Evolutionary conservation across 35 echinoderm and acorn worm genomes (phyloP).

Genomic region (Nesometra sesokonis): DNA sequence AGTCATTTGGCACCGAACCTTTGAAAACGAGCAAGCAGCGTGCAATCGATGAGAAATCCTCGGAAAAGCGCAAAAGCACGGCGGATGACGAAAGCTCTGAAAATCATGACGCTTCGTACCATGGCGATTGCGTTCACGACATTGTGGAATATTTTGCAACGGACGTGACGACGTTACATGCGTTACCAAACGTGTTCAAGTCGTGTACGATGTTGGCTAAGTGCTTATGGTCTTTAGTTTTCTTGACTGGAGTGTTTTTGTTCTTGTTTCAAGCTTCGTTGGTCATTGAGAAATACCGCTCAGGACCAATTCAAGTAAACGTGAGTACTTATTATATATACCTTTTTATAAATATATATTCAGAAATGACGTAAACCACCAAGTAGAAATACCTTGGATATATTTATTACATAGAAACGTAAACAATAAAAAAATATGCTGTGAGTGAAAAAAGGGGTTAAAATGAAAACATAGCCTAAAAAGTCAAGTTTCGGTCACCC

Average conservation of each 20-base stretch:
- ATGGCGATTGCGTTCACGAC: not conserved
- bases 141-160: not conserved
- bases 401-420: too few species aligned
- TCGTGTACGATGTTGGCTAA: not conserved
- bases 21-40: not conserved
- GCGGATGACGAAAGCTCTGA: not conserved
- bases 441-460: too few species aligned
- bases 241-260: not conserved
- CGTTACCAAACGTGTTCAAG: not conserved
- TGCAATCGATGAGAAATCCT: not conserved
- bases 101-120: not conserved
- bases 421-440: too few species aligned
- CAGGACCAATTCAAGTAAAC: not conserved
- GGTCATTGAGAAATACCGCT: not conserved
- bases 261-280: not conserved
- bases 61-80: not conserved
- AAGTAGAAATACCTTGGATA: too few species aligned
- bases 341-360: too few species aligned
- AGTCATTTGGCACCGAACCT: not conserved
- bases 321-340: too few species aligned
- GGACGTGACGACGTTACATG: not conserved
- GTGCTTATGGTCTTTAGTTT: not conserved
- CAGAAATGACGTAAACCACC: too few species aligned
- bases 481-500: too few species aligned
- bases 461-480: too few species aligned